phyloP scores from a whole-genome alignment of 2,888 invertebrate species.

The Dicranocentrus wangi region DNA sequence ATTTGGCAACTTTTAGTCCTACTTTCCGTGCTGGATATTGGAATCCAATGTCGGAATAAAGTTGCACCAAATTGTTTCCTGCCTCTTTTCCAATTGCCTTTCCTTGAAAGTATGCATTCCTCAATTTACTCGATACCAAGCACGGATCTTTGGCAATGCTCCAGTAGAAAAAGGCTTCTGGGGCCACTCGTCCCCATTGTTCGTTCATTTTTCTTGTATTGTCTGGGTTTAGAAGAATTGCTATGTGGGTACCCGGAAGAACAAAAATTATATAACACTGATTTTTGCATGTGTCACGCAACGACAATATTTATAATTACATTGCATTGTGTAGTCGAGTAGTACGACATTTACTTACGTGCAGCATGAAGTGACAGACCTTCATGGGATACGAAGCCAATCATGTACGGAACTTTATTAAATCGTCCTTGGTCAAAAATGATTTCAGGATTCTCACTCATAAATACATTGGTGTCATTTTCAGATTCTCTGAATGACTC shows the following conservation, averaged over 20 bases:
- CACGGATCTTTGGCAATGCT: slow-evolving; percentile 42
- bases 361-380: slow-evolving; percentile 54
- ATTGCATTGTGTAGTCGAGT: neutral
- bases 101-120: slow-evolving; percentile 49
- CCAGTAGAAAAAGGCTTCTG: slow-evolving; percentile 40
- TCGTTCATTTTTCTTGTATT: slow-evolving; percentile 48
- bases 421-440: slow-evolving; percentile 51
- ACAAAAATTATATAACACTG: neutral
- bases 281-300: no score
- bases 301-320: neutral
- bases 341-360: slow-evolving; percentile 36
- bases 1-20: slow-evolving; percentile 41
- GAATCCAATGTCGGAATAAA: slow-evolving; percentile 39
- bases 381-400: slow-evolving; percentile 52
- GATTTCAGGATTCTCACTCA: slow-evolving; percentile 29
- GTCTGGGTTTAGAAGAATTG: slow-evolving; percentile 30
- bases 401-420: slow-evolving; percentile 57
- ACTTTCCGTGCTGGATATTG: slow-evolving; percentile 49
- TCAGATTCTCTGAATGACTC: slow-evolving; percentile 37
- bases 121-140: slow-evolving; percentile 41
- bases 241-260: slow-evolving; percentile 23
- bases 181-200: slow-evolving; percentile 56
- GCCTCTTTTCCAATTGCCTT: slow-evolving; percentile 31
- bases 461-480: slow-evolving; percentile 35
- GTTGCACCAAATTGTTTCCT: neutral